Base-by-base conservation (phyloP, 2,113 vertebrate genomes). In the Panurus biarmicus region DNA sequence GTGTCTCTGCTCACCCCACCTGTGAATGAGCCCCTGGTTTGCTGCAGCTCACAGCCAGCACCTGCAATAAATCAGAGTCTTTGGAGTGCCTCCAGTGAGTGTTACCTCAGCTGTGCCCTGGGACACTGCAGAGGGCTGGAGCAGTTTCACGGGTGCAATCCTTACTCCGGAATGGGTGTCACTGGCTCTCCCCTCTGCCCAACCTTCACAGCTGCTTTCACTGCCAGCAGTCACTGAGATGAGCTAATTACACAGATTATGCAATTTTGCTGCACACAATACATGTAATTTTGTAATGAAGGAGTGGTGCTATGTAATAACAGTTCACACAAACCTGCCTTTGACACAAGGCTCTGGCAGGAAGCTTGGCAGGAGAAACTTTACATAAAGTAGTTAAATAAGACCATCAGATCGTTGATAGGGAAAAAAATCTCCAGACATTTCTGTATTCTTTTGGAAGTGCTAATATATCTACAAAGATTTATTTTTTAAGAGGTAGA, bases 201-300 rank as follows among this genome's bases (percentile, higher is more conserved):
- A 75, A 14, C 92, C 76, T 72, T 70, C 80, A 4, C 70, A 90
- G 81, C 77, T 82, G 54, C 85, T 85, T 12, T 22, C 54, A 3
- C 51, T 71, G 77, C 83, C 78, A 60, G 56, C 77, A 21, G 9
- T 22, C 73, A 15, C 76, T 61, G 69, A 40, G 84, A 89, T 35
- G 20, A 92, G 81, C 80, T 94, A 94, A 96, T 96, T 93, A 71
- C 82, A 85, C 42, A 48, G 73, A 81, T 95, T 67, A 81, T 66
- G 89, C 84, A 87, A 53, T 94, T 94, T 58, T 38, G 29, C 66
- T 78, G 53, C 82, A 38, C 58, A 61, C 75, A 51, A 94, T 87
- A 75, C 13, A 1, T 87, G 33, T 93, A 89, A 95, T 96, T 91
- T 91, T 81, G 65, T 91, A 89, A 95, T 91, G 81, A 85, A 61